Evolutionary conservation across 2,797 vertebrate species (phyloP), one percentile per base, ranked within the genome.

Genomic region (Sebastes goodei): DNA sequence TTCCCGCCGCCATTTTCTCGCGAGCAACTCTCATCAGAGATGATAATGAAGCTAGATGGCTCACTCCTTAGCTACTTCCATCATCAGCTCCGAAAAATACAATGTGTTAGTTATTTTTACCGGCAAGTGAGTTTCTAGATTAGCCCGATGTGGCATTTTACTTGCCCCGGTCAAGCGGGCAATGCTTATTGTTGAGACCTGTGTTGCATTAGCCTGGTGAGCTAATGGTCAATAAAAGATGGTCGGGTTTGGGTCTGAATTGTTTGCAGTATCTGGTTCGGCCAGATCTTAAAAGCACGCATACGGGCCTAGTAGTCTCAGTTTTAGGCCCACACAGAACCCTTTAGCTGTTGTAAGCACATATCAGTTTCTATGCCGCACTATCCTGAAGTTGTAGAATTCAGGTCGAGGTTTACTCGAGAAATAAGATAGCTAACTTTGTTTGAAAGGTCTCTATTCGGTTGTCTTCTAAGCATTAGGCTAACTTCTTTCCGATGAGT

Each of bases 1-100:
- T 38, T 0, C 38, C 38, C 12, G 38, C 38, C 0, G 5, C 38
- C 12, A 42, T 42, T 42, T 42, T 42, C 38, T 42, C 38, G 38
- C 0, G 38, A 42, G 38, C 38, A 42, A 42, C 38, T 42, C 38
- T 42, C 38, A 42, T 0, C 38, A 42, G 38, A 14, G 38, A 42
- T 42, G 38, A 42, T 38, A 42, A 42, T 0, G 38, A 42, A 42
- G 38, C 38, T 42, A 42, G 0, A 42, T 42, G 35, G 35, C 12
- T 42, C 38, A 42, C 38, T 42, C 38, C 38, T 42, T 42, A 42
- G 38, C 38, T 42, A 42, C 38, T 42, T 42, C 38, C 38, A 42
- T 42, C 38, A 42, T 6, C 38, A 42, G 38, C 38, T 1, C 38
- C 0, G 12, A 1, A 42, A 42, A 42, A 42, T 42, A 42, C 38